Percentiles rank a stretch among this genome's conserved stretches.
Evolutionary conservation across 1,140 invertebrate genomes (phyloP).

Genomic region (Maniola jurtina): DNA sequence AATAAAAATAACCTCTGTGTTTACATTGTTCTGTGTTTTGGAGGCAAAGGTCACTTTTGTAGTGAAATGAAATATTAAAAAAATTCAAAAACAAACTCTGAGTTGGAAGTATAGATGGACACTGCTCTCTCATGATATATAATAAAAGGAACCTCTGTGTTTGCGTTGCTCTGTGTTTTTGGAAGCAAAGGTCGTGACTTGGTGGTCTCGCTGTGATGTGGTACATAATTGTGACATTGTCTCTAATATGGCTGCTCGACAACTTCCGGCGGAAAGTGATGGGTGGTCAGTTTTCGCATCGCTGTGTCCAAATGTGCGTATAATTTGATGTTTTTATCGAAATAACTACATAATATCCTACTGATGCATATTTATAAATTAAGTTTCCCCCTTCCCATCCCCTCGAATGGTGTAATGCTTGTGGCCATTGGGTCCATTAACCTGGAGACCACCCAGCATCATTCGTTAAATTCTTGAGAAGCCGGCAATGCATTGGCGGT

Average conservation of each 20-base stretch:
- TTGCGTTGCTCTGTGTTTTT: too few species aligned
- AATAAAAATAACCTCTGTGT: not conserved
- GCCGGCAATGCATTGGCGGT: too few species aligned
- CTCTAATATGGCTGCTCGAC: constrained; percentile 63
- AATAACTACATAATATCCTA: not conserved
- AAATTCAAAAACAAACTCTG: not conserved
- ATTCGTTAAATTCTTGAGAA: too few species aligned
- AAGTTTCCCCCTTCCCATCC: too few species aligned
- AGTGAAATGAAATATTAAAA: not conserved
- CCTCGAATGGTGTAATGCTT: too few species aligned
- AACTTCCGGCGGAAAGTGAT: constrained; percentile 58
- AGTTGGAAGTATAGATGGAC: too few species aligned
- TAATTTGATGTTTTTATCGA: constrained; percentile 29
- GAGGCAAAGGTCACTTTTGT: too few species aligned
- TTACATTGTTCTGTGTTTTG: not conserved
- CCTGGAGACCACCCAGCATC: too few species aligned
- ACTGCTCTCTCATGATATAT: too few species aligned
- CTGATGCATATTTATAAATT: too few species aligned
- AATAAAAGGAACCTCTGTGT: too few species aligned
- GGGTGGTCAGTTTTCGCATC: constrained; percentile 45
- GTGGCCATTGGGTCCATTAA: too few species aligned
- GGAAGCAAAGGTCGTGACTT: constrained; percentile 35
- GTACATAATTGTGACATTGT: constrained; percentile 58
- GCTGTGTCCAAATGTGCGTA: constrained; percentile 62
- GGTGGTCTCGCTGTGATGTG: constrained; percentile 48